Evolutionary conservation across 2,888 invertebrate species (phyloP), one percentile per base, ranked within the genome.

Genomic region (Eustalomyia histrio): DNA sequence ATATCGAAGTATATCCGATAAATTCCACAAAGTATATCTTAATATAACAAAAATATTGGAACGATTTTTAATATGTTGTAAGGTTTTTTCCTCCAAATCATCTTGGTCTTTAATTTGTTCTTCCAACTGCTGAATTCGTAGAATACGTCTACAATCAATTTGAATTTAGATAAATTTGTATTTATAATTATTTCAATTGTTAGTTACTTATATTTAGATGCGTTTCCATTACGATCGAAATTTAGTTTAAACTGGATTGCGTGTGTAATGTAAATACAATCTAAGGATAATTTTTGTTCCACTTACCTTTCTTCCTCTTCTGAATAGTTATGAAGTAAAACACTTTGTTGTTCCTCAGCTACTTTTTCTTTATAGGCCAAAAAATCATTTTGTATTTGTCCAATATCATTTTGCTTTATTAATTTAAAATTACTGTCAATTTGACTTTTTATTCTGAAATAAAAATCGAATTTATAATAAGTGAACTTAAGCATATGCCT

Each of bases 241-340:
- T n/a, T n/a, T n/a, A n/a, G n/a, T n/a, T n/a, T n/a, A n/a, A n/a
- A n/a, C n/a, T n/a, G n/a, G n/a, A n/a, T n/a, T n/a, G n/a, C n/a
- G n/a, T n/a, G n/a, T n/a, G n/a, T n/a, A n/a, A n/a, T n/a, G n/a
- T n/a, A n/a, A n/a, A n/a, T n/a, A n/a, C n/a, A n/a, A n/a, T n/a
- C 21, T 35, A 18, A 1, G 33, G 5, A 21, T n/a, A 52, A 53
- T 24, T 14, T 9, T n/a, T 47, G 17, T 10, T 52, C 10, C 0
- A 53, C 84, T 83, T 80, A 90, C 90, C 80, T 84, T 14, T 88
- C 86, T 72, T 90, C 89, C 69, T 88, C 89, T 17, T 88, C 86
- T 0, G 88, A 87, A 2, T 88, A 83, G 84, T 89, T 90, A 60
- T 89, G 88, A 9, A 88, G 82, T 39, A 90, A 76, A 0, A 89